Evolutionary conservation across 2,888 invertebrate species (phyloP), one percentile per base, ranked within the genome.

Genomic region (Mesoligia furuncula): DNA sequence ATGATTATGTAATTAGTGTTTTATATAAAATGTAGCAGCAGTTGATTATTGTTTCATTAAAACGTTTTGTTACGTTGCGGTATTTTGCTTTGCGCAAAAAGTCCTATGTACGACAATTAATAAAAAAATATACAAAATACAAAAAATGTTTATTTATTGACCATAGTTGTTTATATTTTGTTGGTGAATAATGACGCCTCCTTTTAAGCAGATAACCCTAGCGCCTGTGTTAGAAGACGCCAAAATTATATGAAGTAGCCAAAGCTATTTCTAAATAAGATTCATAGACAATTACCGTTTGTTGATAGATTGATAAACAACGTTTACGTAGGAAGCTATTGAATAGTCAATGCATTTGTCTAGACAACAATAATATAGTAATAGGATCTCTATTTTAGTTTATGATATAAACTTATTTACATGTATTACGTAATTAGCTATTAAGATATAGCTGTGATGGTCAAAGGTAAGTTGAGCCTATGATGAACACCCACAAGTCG

Each of bases 331-430:
- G 83, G 83, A 61, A n/a, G 45, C 1, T 64, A 81, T 45, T 81
- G 69, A 85, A 85, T 82, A 82, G 45, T 51, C 77, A 74, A 73
- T 69, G 62, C 70, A 61, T 84, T 80, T 57, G 83, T 77, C 74
- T 85, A 85, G 71, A 57, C 68, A 85, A 65, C 71, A 72, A n/a
- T 59, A 74, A 39, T 61, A 72, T 69, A 85, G 62, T 61, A 85
- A 74, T 77, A 85, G 48, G 8, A 45, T 71, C 2, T 62, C 83
- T 85, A 78, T 81, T 82, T 83, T 48, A 65, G 70, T 65, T 65
- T 42, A 74, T 69, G 73, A 72, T 39, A 64, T 67, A 74, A 64
- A 74, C 61, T 51, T 31, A 79, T 84, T 79, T 31, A 73, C 62
- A 71, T 80, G 1, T 42, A 71, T 82, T 75, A 61, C 81, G 75